Base-by-base conservation (phyloP, 2,888 invertebrate species). In the Aspidiotus rigidus region DNA sequence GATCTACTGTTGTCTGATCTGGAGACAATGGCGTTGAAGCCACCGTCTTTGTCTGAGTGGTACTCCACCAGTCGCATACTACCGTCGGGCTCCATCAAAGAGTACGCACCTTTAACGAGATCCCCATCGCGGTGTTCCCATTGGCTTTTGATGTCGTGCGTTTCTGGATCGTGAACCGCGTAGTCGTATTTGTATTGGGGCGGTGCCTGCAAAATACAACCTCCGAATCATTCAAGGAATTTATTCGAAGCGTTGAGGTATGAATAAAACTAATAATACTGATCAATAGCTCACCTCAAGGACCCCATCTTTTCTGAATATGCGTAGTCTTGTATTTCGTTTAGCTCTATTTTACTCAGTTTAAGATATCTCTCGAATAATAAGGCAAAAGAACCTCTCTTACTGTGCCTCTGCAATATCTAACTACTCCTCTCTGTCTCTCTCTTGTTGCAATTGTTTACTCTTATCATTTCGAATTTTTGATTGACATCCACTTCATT, bases 1-100 rank as follows among this genome's bases (percentile, higher is more conserved):
- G 59, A 59, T 59, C 39, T 59, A 7, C 66, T 59, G 66, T 67
- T 69, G 49, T 72, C 72, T 15, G 71, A 71, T 40, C 71, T 71
- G 60, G 69, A 73, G 61, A 88, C 86, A 76, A 84, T 81, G 72
- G 88, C 88, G 77, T 87, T 87, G 81, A 88, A 88, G 75, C 88
- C 88, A 74, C 85, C 86, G 78, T 87, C 85, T 86, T 87, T 87
- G 77, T 88, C 88, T 62, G 88, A 87, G 70, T 85, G 83, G 78
- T 88, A 88, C 78, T 86, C 83, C 71, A 88, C 88, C 7, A 87
- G 87, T 73, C 88, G 82, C 70, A 87, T 85, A 72, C 86, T 86
- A 69, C 88, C 88, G 79, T 88, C 87, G 53, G 87, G 86, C 77
- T 88, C 88, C 73, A 75, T 74, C 28, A 80, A 72, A 9, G 79